Evolutionary conservation across 2,113 vertebrate species (phyloP).

Genomic region (Pterophyllum scalare): DNA sequence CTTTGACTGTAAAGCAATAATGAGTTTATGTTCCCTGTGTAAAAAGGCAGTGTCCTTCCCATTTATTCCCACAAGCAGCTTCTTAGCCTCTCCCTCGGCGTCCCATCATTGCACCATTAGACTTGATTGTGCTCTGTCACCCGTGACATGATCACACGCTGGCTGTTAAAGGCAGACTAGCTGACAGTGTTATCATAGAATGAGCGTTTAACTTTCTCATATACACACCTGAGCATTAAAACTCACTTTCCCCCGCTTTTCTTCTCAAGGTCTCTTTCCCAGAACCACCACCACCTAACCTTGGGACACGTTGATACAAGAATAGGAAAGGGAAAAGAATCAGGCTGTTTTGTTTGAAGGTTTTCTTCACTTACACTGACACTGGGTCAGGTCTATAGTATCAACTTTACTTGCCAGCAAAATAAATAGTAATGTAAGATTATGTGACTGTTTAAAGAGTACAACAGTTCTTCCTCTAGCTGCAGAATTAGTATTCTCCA

Average conservation of each 20-base stretch:
- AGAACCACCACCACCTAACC: neutral
- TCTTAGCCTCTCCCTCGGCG: conserved; percentile 30
- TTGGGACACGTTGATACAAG: neutral
- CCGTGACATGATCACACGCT: conserved; percentile 73
- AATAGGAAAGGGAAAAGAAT: neutral
- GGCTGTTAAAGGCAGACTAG: conserved; percentile 7
- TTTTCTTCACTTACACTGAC: neutral
- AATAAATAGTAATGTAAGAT: neutral
- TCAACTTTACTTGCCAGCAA: neutral
- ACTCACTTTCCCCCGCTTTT: neutral
- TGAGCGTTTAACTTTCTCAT: conserved; percentile 64
- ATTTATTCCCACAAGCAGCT: conserved; percentile 42
- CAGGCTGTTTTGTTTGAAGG: neutral
- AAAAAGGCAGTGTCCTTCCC: conserved; percentile 55
- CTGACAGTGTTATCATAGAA: neutral
- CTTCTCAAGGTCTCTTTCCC: conserved; percentile 7
- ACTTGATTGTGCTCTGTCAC: conserved; percentile 56
- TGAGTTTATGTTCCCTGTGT: conserved; percentile 57
- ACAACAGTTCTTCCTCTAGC: neutral
- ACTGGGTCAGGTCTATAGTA: neutral
- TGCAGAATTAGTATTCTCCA: conserved; percentile 41
- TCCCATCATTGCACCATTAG: conserved; percentile 63
- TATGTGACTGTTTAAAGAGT: neutral
- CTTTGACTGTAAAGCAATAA: conserved; percentile 64
- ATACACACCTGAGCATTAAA: conserved; percentile 15